Base-by-base conservation (phyloP, 2,888 invertebrate genomes). In the Lycaena phlaeas region DNA sequence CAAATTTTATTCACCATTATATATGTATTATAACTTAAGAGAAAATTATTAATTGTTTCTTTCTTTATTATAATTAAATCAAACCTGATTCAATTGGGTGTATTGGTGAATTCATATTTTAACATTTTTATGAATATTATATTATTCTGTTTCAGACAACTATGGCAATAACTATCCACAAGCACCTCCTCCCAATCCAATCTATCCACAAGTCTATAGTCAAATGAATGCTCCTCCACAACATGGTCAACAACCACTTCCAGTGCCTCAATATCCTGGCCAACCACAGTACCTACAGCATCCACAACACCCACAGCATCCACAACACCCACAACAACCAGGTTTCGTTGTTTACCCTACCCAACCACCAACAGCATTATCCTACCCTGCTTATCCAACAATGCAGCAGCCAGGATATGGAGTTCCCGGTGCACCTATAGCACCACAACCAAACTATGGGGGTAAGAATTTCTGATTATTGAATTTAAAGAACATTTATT, bases 121-220 rank as follows among this genome's bases (percentile, higher is more conserved):
- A n/a, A n/a, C n/a, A n/a, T n/a, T n/a, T n/a, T n/a, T n/a, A n/a
- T n/a, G n/a, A n/a, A n/a, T n/a, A n/a, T n/a, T n/a, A n/a, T n/a
- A n/a, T n/a, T n/a, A n/a, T n/a, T 47, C 63, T 79, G 77, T 68
- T 62, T 74, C 75, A 1, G 68, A 26, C 31, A 31, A 40, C 27
- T 26, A 72, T 47, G 68, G 61, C 31, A 56, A 61, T 34, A 64
- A 63, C 39, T 60, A 60, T 6, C 68, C 63, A 2, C 73, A 77
- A 26, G 72, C 73, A 46, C 77, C 73, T 1, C 70, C 72, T 17
- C 66, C 68, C 1, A 66, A 67, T 25, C 67, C 62, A 36, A 67
- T 76, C 2, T 78, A 78, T 49, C 77, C 78, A 3, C 68, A 73
- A 38, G 50, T 74, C 17, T 68, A 67, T 43, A 69, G 69, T 39